Conservation (phyloP, 2,797 vertebrate species). For the Phalanger gymnotis region DNA sequence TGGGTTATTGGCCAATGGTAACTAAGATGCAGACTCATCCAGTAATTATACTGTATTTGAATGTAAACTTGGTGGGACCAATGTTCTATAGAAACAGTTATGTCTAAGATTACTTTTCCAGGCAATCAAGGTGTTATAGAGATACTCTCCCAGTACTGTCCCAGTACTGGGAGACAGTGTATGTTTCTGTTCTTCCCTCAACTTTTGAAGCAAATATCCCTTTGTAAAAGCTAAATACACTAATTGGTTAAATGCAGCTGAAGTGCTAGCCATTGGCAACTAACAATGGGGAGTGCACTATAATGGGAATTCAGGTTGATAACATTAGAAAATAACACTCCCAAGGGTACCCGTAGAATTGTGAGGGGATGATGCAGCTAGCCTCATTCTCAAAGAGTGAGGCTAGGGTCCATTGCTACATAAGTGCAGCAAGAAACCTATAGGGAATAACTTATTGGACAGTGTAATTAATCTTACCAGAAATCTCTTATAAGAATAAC, state of each 20-base stretch:
- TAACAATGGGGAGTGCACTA: background rate
- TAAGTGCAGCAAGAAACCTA: background rate
- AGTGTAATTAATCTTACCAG: background rate
- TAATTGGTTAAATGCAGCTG: background rate
- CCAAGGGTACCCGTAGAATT: background rate
- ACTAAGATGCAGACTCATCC: background rate
- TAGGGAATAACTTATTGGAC: background rate
- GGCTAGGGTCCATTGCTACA: background rate
- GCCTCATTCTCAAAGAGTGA: background rate
- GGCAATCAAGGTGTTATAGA: background rate
- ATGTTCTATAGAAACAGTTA: background rate
- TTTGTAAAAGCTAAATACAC: background rate
- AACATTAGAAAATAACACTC: background rate
- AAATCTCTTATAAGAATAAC: background rate
- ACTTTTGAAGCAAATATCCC: background rate
- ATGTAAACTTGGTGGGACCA: background rate
- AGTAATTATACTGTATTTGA: background rate
- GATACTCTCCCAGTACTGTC: background rate
- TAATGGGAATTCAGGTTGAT: background rate
- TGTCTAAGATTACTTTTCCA: background rate
- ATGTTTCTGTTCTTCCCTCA: background rate
- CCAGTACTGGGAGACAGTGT: background rate
- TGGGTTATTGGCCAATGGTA: background rate
- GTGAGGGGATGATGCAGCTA: background rate
- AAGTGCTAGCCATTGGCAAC: background rate